These are phyloP conservation scores for Melanostoma scalare DNA, from an alignment of 2,888 invertebrate genomes.

Conservation along the genomic window DNA sequence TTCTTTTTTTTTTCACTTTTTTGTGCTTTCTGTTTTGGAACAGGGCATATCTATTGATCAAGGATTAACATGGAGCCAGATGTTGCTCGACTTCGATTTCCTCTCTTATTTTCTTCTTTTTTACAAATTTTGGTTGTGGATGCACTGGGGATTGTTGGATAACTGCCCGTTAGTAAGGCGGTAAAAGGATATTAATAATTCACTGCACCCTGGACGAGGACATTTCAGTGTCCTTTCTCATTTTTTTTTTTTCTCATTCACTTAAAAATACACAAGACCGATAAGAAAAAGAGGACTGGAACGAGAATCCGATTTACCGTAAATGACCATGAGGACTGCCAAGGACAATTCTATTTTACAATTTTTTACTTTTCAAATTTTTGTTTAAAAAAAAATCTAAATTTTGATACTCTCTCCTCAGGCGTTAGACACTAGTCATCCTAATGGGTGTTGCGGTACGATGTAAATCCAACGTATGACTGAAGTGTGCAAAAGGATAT, in stretches of 20 bases:
- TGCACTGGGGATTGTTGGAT: slow-evolving; percentile 31
- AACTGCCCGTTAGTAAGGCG: slow-evolving; percentile 32
- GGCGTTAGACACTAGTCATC: slow-evolving; percentile 68
- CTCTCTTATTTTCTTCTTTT: slow-evolving; percentile 57
- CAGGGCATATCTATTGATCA: slow-evolving; percentile 59
- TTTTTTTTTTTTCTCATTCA: slow-evolving; percentile 38
- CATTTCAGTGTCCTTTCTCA: slow-evolving; percentile 51
- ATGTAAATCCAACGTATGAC: slow-evolving; percentile 79
- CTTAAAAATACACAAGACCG: slow-evolving; percentile 37
- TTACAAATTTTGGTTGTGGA: slow-evolving; percentile 39
- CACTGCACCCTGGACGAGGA: slow-evolving; percentile 57
- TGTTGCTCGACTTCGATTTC: slow-evolving; percentile 73
- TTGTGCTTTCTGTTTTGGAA: slow-evolving; percentile 29
- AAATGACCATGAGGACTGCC: slow-evolving; percentile 32
- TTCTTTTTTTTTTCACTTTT: slow-evolving; percentile 18
- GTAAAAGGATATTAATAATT: slow-evolving; percentile 60
- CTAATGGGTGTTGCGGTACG: slow-evolving; percentile 75
- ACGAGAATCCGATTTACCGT: neutral
- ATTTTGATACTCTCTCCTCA: neutral
- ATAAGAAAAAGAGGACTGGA: too few relatives aligned
- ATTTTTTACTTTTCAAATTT: too few relatives aligned
- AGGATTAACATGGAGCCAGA: slow-evolving; percentile 71
- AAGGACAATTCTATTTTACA: neutral
- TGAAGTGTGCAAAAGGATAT: slow-evolving; percentile 76
- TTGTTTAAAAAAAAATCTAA: neutral